These are phyloP conservation scores for Rutpela maculata DNA, from an alignment of 2,888 invertebrate species.

Conservation along the genomic window DNA sequence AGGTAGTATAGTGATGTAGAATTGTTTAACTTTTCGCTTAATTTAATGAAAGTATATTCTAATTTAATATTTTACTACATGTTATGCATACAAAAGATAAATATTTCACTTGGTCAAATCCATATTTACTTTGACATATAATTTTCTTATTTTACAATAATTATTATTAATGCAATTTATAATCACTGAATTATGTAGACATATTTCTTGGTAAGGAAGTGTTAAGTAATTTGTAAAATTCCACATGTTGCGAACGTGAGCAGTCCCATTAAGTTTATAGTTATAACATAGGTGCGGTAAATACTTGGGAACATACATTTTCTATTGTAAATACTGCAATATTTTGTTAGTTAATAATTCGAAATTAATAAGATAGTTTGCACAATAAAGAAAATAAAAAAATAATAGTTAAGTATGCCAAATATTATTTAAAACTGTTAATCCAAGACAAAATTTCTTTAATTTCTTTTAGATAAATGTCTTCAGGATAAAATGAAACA, in stretches of 20 bases:
- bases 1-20: too few species aligned
- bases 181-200: neutral
- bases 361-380: neutral
- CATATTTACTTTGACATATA: neutral
- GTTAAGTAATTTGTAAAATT: conserved; percentile 52
- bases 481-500: too few species aligned
- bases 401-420: too few species aligned
- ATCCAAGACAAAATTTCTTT: too few species aligned
- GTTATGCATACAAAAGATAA: too few species aligned
- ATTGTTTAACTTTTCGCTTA: too few species aligned
- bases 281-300: conserved; percentile 50
- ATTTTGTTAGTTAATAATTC: neutral
- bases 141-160: neutral
- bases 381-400: neutral
- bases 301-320: conserved; percentile 46
- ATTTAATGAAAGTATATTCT: too few species aligned
- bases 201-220: conserved; percentile 42
- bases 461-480: too few species aligned
- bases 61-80: too few species aligned
- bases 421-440: too few species aligned
- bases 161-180: neutral
- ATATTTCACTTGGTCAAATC: too few species aligned
- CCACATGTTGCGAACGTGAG: conserved; percentile 46
- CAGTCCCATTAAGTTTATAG: conserved; percentile 46
- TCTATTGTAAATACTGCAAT: conserved; percentile 42